Base-by-base conservation (phyloP, 1,140 invertebrate genomes). In the Epicauta chinensis region DNA sequence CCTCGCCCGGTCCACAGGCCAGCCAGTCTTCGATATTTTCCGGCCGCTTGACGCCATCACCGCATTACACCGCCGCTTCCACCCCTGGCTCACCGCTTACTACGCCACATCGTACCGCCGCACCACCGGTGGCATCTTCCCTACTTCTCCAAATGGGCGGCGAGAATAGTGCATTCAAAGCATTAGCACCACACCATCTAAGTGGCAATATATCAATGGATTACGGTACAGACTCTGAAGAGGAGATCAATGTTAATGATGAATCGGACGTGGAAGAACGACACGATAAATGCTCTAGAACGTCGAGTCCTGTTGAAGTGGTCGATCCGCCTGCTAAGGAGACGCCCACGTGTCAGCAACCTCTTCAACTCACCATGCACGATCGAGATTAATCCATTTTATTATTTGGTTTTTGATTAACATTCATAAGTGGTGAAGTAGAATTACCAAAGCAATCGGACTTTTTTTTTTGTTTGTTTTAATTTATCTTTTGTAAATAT, bases 101-200 rank as follows among this genome's bases (percentile, higher is more conserved):
- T 56, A 66, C 65, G 36, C 55, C 55, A 40, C 53, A 58, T 41
- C 59, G 64, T 47, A 61, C 58, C 49, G 55, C 53, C 49, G 58
- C 50, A 34, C 55, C 51, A 23, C 57, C 55, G 13, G 39, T 45
- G 30, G 44, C 54, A 39, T 54, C 61, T 30, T 59, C 65, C 11
- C 61, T 65, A 42, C 59, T 66, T 17, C 64, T 66, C 17, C 66
- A 69, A 46, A 89, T 90, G 86, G 88, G 86, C 65, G 89, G 89
- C 70, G 87, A 91, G 74, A 86, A 90, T 77, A 89, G 86, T 67
- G 89, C 89, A 1, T 91, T 91, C 71, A 84, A 83, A 40, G 78
- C 84, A n/a, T 77, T 86, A 58, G 74, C 79, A 59, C 71, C 80
- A 37, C 48, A 55, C 23, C 65, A 35, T 53, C 71, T 46, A 71